Evolutionary conservation across 2,113 vertebrate species (phyloP).

Genomic region (Butorides virescens): DNA sequence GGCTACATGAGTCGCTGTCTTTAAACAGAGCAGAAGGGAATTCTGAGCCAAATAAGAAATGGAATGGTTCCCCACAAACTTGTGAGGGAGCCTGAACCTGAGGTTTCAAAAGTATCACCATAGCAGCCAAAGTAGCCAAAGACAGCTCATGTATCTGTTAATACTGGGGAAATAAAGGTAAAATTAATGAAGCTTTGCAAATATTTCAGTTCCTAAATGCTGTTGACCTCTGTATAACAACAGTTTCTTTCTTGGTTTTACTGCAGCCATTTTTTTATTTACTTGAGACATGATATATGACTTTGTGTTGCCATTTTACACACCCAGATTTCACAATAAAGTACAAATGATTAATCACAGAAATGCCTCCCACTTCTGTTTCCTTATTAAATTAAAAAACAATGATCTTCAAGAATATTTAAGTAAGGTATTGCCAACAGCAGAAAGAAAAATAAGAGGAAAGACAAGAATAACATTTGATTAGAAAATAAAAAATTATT

Average conservation of each 20-base stretch:
- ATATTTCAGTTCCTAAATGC: not conserved
- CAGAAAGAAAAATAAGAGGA: not conserved
- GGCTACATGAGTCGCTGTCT: not conserved
- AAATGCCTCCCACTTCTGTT: not conserved
- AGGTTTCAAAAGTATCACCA: not conserved
- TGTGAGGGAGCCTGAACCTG: not conserved
- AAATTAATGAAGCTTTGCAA: not conserved
- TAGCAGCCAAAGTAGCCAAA: not conserved
- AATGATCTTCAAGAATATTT: slow-evolving; percentile 28
- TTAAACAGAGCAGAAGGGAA: not conserved
- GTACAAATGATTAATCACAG: not conserved
- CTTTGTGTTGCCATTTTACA: not conserved
- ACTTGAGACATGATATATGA: not conserved
- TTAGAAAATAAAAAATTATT: slow-evolving; percentile 41
- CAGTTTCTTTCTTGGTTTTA: not conserved
- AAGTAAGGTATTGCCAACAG: not conserved
- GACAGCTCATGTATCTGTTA: not conserved
- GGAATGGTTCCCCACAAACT: not conserved
- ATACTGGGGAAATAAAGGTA: not conserved
- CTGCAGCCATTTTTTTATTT: not conserved
- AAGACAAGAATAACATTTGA: not conserved
- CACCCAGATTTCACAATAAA: not conserved
- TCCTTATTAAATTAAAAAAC: not conserved
- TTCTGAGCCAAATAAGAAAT: not conserved
- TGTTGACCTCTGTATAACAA: not conserved